Percentiles rank a stretch among this genome's conserved stretches.
Evolutionary conservation across 2,797 vertebrate genomes (phyloP).

Genomic region (Atherinosoma microstoma): DNA sequence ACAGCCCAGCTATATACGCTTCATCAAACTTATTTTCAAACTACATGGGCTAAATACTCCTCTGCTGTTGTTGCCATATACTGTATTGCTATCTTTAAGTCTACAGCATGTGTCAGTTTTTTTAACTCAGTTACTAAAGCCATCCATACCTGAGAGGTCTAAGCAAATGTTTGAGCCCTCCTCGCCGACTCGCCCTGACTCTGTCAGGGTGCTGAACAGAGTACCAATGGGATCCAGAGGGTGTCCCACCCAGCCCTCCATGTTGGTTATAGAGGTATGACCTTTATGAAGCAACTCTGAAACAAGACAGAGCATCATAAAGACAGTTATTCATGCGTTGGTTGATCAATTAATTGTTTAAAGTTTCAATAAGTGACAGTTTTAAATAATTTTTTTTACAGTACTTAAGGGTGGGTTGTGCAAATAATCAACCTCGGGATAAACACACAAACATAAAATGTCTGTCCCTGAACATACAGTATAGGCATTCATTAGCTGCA

Average conservation of each 20-base stretch:
- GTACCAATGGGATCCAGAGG: conserved; percentile 96
- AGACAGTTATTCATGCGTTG: neutral
- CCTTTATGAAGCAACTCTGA: conserved; percentile 94
- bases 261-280: conserved; percentile 92
- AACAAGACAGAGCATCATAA: conserved; percentile 1
- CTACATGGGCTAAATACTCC: neutral
- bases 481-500: neutral
- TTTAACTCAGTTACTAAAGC: neutral
- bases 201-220: conserved; percentile 95
- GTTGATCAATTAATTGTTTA: neutral
- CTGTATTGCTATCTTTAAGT: neutral
- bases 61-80: neutral
- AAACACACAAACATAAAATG: neutral
- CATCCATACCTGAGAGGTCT: conserved; percentile 89
- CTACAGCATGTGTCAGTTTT: neutral
- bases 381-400: neutral
- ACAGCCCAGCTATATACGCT: conserved; percentile 12
- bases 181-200: conserved; percentile 90
- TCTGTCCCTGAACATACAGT: neutral
- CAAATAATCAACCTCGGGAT: neutral
- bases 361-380: neutral
- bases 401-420: too few species aligned
- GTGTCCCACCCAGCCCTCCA: conserved; percentile 98
- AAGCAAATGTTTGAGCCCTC: conserved; percentile 86
- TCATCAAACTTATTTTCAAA: neutral